Evolutionary conservation across 1,140 invertebrate species (phyloP).

Genomic region (Sinonovacula constricta): DNA sequence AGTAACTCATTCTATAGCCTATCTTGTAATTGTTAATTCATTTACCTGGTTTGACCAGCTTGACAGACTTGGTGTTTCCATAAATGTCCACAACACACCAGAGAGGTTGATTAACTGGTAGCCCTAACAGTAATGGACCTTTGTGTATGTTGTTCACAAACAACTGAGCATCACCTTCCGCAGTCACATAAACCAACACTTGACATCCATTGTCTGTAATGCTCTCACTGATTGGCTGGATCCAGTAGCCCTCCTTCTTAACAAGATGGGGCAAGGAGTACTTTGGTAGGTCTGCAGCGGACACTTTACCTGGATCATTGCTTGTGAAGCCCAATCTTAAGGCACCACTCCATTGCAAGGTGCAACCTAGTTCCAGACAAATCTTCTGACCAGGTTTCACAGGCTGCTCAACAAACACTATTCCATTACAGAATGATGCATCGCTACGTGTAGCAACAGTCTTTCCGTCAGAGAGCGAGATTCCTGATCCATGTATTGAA

Average conservation of each 20-base stretch:
- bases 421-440: slow-evolving; percentile 75
- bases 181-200: slow-evolving; percentile 75
- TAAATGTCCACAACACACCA: slow-evolving; percentile 78
- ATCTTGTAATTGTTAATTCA: slow-evolving; percentile 6
- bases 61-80: slow-evolving; percentile 76
- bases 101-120: slow-evolving; percentile 73
- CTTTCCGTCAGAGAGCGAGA: slow-evolving; percentile 63
- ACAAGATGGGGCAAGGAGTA: slow-evolving; percentile 76
- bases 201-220: slow-evolving; percentile 65
- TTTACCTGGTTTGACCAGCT: slow-evolving; percentile 76
- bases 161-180: slow-evolving; percentile 73
- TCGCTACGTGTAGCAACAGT: slow-evolving; percentile 66
- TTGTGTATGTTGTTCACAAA: slow-evolving; percentile 78
- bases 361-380: slow-evolving; percentile 69
- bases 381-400: slow-evolving; percentile 71
- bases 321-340: slow-evolving; percentile 77
- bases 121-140: slow-evolving; percentile 71
- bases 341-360: slow-evolving; percentile 76
- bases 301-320: slow-evolving; percentile 69
- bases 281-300: slow-evolving; percentile 65
- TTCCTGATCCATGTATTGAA: slow-evolving; percentile 65
- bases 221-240: slow-evolving; percentile 70
- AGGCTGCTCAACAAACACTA: slow-evolving; percentile 76
- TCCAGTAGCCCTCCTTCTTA: slow-evolving; percentile 76
- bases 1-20: background rate